Evolutionary conservation across 2,797 vertebrate species (phyloP), one percentile per base, ranked within the genome.

Genomic region (Eulemur mongoz): DNA sequence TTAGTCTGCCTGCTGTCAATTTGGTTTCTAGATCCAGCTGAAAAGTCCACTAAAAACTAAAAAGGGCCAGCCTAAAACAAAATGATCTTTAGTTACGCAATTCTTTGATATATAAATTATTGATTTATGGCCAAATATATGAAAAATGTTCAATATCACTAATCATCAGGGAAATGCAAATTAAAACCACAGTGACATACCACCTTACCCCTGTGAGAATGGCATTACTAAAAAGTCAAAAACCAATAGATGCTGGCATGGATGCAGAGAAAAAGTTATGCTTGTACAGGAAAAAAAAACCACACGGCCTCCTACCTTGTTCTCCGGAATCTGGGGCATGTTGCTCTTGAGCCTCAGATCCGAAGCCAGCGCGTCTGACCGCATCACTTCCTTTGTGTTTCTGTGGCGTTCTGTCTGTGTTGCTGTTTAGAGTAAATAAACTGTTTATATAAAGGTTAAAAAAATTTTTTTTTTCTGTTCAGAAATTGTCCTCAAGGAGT

Each of bases 341-440:
- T 92, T 97, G 98, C 99, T 98, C 99, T 98, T 98, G 98, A 98
- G 99, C 98, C 98, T 99, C 98, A 98, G 98, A 99, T 98, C 98
- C 98, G 98, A 98, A 98, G 99, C 98, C 99, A 99, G 99, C 99
- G 98, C 99, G 98, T 99, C 99, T 99, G 98, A 99, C 99, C 99
- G 99, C 99, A 99, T 99, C 99, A 99, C 99, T 99, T 99, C 99
- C 98, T 99, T 99, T 99, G 99, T 99, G 99, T 99, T 99, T 99
- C 99, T 99, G 99, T 99, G 99, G 99, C 99, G 99, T 99, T 99
- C 98, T 99, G 99, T 99, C 99, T 99, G 99, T 99, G 99, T 99
- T 99, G 99, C 99, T 99, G 99, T 99, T 99, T 99, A 99, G 99
- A 99, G 99, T 99, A 99, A 99, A 99, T 99, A 99, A 99, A 99